phyloP scores from a whole-genome alignment of 2,113 vertebrate species.

The Labrus mixtus region DNA sequence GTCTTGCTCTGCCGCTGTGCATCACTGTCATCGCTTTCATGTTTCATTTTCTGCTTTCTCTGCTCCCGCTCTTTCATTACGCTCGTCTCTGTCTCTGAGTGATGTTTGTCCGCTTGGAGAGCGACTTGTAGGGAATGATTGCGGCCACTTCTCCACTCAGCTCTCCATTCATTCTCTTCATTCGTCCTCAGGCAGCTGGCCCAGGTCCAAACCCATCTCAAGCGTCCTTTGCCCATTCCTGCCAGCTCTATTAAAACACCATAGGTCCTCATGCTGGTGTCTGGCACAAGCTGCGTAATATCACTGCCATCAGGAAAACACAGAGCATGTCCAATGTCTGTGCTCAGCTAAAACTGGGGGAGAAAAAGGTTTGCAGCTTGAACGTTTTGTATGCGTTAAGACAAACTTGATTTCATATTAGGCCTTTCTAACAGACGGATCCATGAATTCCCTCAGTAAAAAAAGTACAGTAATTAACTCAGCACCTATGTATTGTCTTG shows the following conservation, averaged over 20 bases:
- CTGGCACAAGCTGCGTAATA: slow-evolving; percentile 48
- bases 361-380: neutral
- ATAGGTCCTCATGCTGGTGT: slow-evolving; percentile 59
- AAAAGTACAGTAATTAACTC: no score
- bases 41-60: slow-evolving; percentile 34
- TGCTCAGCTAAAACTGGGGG: neutral
- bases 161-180: slow-evolving; percentile 64
- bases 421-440: no score
- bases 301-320: slow-evolving; percentile 19
- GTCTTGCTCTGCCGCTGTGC: slow-evolving; percentile 32
- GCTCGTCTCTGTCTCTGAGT: slow-evolving; percentile 52
- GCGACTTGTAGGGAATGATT: slow-evolving; percentile 64
- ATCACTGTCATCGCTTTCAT: slow-evolving; percentile 49
- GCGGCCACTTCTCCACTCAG: slow-evolving; percentile 62
- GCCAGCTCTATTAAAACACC: slow-evolving; percentile 68
- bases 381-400: no score
- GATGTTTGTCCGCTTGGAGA: slow-evolving; percentile 53
- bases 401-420: no score
- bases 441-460: no score
- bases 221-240: slow-evolving; percentile 35
- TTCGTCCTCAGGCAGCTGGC: slow-evolving; percentile 63
- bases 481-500: no score
- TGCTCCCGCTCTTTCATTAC: slow-evolving; percentile 36
- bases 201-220: slow-evolving; percentile 56
- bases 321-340: slow-evolving; percentile 3